phyloP scores from a whole-genome alignment of 1,140 invertebrate species.

The Patella vulgata region DNA sequence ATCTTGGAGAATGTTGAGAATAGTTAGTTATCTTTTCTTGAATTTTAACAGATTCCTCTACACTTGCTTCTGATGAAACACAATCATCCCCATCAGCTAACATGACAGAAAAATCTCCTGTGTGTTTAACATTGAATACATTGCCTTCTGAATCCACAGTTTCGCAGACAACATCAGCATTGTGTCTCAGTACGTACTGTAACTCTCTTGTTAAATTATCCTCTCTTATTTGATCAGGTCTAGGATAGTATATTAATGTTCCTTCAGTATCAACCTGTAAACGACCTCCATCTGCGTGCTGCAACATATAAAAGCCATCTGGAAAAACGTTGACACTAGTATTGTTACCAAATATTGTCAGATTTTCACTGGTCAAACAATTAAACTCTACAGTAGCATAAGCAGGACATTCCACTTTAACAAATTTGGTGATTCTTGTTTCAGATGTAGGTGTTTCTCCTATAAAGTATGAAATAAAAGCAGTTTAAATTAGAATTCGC shows the following conservation, averaged over 20 bases:
- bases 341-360: conserved; percentile 62
- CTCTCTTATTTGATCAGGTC: conserved; percentile 51
- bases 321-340: conserved; percentile 59
- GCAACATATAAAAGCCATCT: conserved; percentile 62
- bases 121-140: conserved; percentile 57
- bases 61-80: conserved; percentile 43
- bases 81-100: conserved; percentile 41
- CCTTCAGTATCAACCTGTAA: conserved; percentile 55
- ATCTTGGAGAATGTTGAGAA: conserved; percentile 61
- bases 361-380: conserved; percentile 56
- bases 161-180: conserved; percentile 59
- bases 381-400: conserved; percentile 66
- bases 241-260: conserved; percentile 50
- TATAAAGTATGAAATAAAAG: neutral
- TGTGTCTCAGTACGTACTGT: conserved; percentile 59
- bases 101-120: conserved; percentile 51
- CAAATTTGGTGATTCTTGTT: conserved; percentile 47
- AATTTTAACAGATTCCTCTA: conserved; percentile 27
- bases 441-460: neutral
- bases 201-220: conserved; percentile 48
- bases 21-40: conserved; percentile 43
- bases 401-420: conserved; percentile 65
- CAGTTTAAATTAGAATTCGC: neutral
- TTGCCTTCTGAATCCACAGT: conserved; percentile 62
- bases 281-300: conserved; percentile 57